A percentile compares a stretch with the other conserved stretches of the same genome.
These are phyloP conservation scores for Tursiops truncatus DNA, from an alignment of 2,113 vertebrate species.

Conservation along the genomic window DNA sequence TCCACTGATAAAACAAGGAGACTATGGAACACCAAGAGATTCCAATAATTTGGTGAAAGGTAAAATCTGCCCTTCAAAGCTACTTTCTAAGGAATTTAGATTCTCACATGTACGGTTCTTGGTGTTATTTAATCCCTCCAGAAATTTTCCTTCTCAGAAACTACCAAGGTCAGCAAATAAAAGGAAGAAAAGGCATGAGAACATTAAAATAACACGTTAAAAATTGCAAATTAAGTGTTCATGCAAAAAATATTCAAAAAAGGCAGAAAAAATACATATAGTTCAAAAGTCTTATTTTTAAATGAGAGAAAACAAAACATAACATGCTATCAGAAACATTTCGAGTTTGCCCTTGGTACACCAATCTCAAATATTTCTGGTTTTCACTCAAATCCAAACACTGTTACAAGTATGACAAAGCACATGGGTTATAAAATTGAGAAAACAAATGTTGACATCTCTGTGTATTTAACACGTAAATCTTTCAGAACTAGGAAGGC, in stretches of 20 bases:
- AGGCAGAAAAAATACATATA: background rate
- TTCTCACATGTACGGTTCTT: background rate
- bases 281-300: background rate
- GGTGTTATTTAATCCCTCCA: slow-evolving; percentile 38
- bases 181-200: slow-evolving; percentile 32
- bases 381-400: slow-evolving; percentile 21
- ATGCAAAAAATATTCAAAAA: background rate
- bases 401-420: slow-evolving; percentile 35
- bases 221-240: background rate
- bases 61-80: slow-evolving; percentile 38
- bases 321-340: background rate
- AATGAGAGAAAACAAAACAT: slow-evolving; percentile 37
- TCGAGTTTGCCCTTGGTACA: slow-evolving; percentile 1
- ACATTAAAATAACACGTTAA: slow-evolving; percentile 1
- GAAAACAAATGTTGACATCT: background rate
- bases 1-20: slow-evolving; percentile 2
- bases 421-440: background rate
- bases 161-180: slow-evolving; percentile 70
- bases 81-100: slow-evolving; percentile 31
- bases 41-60: slow-evolving; percentile 1
- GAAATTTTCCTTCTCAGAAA: slow-evolving; percentile 43
- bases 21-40: background rate
- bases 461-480: background rate
- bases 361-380: slow-evolving; percentile 40
- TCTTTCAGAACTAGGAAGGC: slow-evolving; percentile 47